Percentiles rank a stretch among this genome's conserved stretches.
phyloP scores from a whole-genome alignment of 2,888 invertebrate species.

The Anaspis maculata region DNA sequence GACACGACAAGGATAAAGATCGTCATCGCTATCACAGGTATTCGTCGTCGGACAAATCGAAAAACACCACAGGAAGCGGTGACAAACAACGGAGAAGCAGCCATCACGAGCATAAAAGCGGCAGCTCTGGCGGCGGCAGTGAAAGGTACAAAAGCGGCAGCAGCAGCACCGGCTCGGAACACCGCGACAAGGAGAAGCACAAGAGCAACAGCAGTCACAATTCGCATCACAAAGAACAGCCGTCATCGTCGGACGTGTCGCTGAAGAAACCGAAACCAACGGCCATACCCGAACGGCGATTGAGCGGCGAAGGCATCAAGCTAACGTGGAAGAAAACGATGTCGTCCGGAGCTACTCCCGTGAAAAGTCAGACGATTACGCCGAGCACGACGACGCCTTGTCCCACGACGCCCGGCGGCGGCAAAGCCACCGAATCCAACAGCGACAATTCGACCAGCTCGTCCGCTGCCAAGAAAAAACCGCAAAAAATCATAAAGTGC shows the following conservation, averaged over 20 bases:
- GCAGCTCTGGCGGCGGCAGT: neutral
- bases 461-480: conserved; percentile 19
- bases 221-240: conserved; percentile 18
- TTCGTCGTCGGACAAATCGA: conserved; percentile 11
- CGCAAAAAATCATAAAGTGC: conserved; percentile 27
- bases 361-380: no score
- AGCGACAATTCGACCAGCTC: neutral
- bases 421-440: no score
- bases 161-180: neutral
- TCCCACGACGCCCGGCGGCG: no score
- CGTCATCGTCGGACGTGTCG: neutral
- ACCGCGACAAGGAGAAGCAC: no score
- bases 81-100: conserved; percentile 7
- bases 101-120: conserved; percentile 21
- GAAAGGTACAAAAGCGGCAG: neutral
- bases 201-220: conserved; percentile 1
- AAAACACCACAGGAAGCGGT: conserved; percentile 13
- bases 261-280: neutral
- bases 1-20: conserved; percentile 19
- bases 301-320: no score
- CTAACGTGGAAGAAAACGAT: no score
- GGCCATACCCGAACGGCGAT: no score
- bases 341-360: no score
- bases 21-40: conserved; percentile 20
- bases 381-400: no score